Base-by-base conservation (phyloP, 2,888 invertebrate genomes). In the Cephalotes varians region DNA sequence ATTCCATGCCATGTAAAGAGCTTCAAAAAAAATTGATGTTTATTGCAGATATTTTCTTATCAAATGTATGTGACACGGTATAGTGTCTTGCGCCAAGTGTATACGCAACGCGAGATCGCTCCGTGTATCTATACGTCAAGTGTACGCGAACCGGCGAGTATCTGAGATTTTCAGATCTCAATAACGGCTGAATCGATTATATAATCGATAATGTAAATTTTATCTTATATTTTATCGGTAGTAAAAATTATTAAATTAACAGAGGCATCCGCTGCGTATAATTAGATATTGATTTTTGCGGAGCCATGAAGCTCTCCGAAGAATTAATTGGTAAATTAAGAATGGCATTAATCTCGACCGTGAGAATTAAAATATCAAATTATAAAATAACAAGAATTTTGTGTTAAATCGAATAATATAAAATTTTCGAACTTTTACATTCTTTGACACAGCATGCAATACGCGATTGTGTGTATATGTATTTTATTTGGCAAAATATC, bases 231-330 rank as follows among this genome's bases (percentile, higher is more conserved):
- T 44, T 67, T 47, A 31, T 67, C 28, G 5, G 9, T n/a, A 49
- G n/a, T 28, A 47, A 47, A n/a, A 12, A 67, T 47, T 67, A 67
- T 18, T 12, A 5, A 28, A 65, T 65, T 10, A 28, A 65, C 64
- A 25, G 2, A 64, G 9, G 12, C 44, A 28, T 21, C 6, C 6
- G 0, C 10, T 28, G 9, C 0, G 21, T 37, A 34, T 25, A 44
- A 44, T 65, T 44, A 28, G 18, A 44, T 44, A 65, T 44, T 2
- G 9, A 44, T 10, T 9, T 65, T 60, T 64, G 21, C 3, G 15
- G 6, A 62, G 21, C 21, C n/a, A n/a, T 60, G 12, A 10, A 12
- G 5, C 9, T 62, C 12, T 62, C 37, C 34, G n/a, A 37, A 37
- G 21, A 62, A 62, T 60, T 37, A 37, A 62, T 37, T 64, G 15